A percentile compares a stretch with the other conserved stretches of the same genome.
Conservation (phyloP, 1,140 invertebrate genomes). For the Homarus americanus region DNA sequence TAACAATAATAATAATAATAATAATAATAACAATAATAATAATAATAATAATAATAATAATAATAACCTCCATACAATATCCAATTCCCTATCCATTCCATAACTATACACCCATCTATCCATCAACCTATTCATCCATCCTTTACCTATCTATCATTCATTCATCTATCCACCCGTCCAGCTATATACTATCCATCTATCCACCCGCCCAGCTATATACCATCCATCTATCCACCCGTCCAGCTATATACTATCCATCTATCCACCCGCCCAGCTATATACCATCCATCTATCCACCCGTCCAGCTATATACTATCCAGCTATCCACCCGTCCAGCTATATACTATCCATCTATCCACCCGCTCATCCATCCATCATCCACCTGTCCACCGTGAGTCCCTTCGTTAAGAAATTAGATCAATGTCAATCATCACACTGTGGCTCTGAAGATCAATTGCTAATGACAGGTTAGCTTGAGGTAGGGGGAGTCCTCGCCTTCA, state of each 20-base stretch:
- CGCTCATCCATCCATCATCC: neutral
- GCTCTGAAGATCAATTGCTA: conserved; percentile 1
- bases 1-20: no score
- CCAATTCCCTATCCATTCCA: no score
- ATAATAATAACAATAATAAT: no score
- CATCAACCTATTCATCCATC: neutral
- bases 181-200: neutral
- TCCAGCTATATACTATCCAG: neutral
- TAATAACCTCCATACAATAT: no score
- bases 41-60: no score
- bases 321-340: neutral
- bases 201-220: neutral
- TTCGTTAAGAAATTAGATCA: conserved; percentile 47
- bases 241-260: neutral
- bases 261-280: neutral
- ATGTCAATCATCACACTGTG: conserved; percentile 6
- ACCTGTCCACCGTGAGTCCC: neutral
- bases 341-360: neutral
- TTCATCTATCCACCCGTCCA: neutral
- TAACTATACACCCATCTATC: neutral
- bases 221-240: neutral
- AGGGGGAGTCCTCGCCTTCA: no score
- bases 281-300: conserved; percentile 1
- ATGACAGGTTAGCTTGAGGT: neutral
- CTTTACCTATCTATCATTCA: no score